Evolutionary conservation across 1,140 invertebrate genomes (phyloP), one percentile per base, ranked within the genome.

Genomic region (Drosophila navojoa): DNA sequence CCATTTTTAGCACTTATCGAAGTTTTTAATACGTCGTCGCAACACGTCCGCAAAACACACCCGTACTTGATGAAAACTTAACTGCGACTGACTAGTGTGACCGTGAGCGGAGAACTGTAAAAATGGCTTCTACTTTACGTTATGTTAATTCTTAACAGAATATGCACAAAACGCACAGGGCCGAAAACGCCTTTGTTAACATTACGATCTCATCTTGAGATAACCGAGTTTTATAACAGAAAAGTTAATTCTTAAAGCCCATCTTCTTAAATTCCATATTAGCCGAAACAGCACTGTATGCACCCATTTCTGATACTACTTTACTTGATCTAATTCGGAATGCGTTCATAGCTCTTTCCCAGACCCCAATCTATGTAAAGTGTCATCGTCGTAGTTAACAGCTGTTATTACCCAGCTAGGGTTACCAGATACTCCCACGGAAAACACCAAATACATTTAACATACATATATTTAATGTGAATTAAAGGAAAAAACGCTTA

Each of bases 1-100:
- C 59, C 71, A 74, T 74, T 70, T 69, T 74, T 62, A 73, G 64
- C 71, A 73, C 64, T 69, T 73, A 68, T 69, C 63, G 71, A 73
- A 68, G 63, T 73, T 73, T 73, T 61, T 63, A 61, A 73, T 73
- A 73, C 71, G 71, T 73, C 55, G 57, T 73, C 71, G 50, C 49
- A 55, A 69, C 35, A 73, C 71, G 50, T 73, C 71, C 63, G 64
- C 50, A 68, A 69, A 69, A 70, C 45, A 53, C 59, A 22, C 45
- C 66, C 71, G 66, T 45, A 62, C 66, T 58, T 57, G 16, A 49
- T 38, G 71, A 73, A 63, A 70, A 70, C 16, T 55, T 38, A 74
- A 74, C 52, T 74, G 19, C 35, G 50, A 74, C 71, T 70, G 40
- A 13, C 10, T 27, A 52, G 49, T 74, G 71, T 69, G 66, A 54